phyloP scores from a whole-genome alignment of 2,888 invertebrate species.

The Drosophila meridionalis region DNA sequence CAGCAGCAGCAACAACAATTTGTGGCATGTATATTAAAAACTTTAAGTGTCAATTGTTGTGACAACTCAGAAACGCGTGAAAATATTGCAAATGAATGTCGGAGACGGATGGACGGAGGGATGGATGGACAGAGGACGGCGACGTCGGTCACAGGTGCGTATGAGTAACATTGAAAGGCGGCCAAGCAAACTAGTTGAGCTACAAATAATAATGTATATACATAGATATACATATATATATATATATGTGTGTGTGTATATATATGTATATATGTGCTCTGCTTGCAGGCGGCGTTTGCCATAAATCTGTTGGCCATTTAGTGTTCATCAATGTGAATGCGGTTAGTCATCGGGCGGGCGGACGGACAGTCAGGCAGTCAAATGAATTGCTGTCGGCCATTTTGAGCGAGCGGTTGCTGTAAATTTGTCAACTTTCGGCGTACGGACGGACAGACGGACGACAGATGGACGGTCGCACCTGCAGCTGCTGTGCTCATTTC shows the following conservation, averaged over 20 bases:
- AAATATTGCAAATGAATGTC: slow-evolving; percentile 78
- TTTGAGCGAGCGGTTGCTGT: slow-evolving; percentile 65
- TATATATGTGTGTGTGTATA: background rate
- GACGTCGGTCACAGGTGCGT: slow-evolving; percentile 71
- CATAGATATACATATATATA: background rate
- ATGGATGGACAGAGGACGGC: slow-evolving; percentile 29
- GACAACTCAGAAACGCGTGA: slow-evolving; percentile 74
- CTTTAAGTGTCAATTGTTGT: slow-evolving; percentile 81
- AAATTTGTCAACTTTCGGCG: slow-evolving; percentile 75
- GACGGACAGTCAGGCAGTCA: slow-evolving; percentile 46
- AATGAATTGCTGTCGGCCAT: slow-evolving; percentile 75
- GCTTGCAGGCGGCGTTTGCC: slow-evolving; percentile 58
- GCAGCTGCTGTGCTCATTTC: slow-evolving; percentile 78
- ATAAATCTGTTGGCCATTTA: slow-evolving; percentile 78
- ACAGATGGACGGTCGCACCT: slow-evolving; percentile 56
- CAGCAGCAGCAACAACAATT: slow-evolving; percentile 25
- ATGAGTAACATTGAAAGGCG: slow-evolving; percentile 79
- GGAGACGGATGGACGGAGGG: slow-evolving; percentile 31
- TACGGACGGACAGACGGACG: slow-evolving; percentile 4
- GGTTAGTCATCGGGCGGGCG: slow-evolving; percentile 60
- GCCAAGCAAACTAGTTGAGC: slow-evolving; percentile 72
- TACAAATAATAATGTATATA: slow-evolving; percentile 6
- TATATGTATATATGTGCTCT: slow-evolving; percentile 18
- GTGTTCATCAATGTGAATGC: slow-evolving; percentile 72
- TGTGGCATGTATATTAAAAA: slow-evolving; percentile 70